Base-by-base conservation (phyloP, 2,797 vertebrate species). In the Tokudaia muenninki region DNA sequence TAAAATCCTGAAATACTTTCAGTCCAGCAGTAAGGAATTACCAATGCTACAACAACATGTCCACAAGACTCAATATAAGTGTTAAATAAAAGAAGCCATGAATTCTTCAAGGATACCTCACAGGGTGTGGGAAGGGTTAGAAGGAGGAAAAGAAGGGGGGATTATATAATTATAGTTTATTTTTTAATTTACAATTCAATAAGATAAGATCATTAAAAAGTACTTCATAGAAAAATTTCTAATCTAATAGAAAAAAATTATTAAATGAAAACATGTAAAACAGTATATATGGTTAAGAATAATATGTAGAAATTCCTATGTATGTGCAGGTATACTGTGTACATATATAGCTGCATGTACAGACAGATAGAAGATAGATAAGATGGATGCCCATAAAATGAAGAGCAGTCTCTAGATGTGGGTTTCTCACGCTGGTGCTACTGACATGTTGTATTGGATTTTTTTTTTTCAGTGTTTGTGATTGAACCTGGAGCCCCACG, bases 251-350 rank as follows among this genome's bases (percentile, higher is more conserved):
- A 12, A 79, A 84, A 80, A 70, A 80, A 70, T 12, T 61, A 80
- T 47, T 92, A 87, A 91, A 88, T 87, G 9, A 81, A 72, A 97
- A 87, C 88, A 75, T 84, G 4, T 81, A 93, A 95, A 94, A 79
- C 65, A 94, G 61, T 84, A 82, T 31, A 3, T 55, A 72, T 63
- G 19, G 63, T 79, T 95, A 75, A 84, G 91, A 75, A 90, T 21
- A 65, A 31, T 52, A 87, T 52, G 80, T 94, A n/a, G 79, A 90
- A 88, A 72, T 77, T 52, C n/a, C 67, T 1, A 87, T 0, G 2
- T 9, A 22, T 41, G 3, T 63, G 3, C 31, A 0, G 61, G 5
- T 47, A 1, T 59, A 4, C 31, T 70, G 0, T 24, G 29, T 9
- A 59, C 1, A 82, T 22, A 21, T 59, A 6, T 17, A 26, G 67